Percentiles rank a stretch among this genome's conserved stretches.
Conservation (phyloP, 2,888 invertebrate species). For the Magallana nippona region DNA sequence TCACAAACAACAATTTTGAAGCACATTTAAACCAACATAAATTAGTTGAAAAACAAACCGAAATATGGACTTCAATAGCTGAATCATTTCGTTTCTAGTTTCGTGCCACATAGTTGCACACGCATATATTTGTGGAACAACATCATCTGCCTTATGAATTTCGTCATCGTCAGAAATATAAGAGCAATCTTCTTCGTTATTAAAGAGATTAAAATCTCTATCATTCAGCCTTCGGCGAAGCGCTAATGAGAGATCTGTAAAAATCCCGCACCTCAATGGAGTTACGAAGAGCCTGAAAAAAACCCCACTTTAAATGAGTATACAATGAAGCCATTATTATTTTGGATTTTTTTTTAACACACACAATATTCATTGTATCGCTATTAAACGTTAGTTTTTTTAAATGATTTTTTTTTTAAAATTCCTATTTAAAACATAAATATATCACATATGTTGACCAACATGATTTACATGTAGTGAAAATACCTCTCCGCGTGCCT, state of each 20-base stretch:
- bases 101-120: constrained; percentile 80
- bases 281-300: constrained; percentile 87
- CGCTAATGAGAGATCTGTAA: constrained; percentile 97
- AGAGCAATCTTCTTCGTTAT: constrained; percentile 52
- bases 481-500: too few species aligned
- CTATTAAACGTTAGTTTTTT: too few species aligned
- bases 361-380: too few species aligned
- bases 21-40: not conserved
- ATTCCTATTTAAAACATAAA: too few species aligned
- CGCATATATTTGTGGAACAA: constrained; percentile 76
- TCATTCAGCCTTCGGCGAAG: constrained; percentile 94
- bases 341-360: too few species aligned
- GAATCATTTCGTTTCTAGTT: constrained; percentile 77
- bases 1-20: not conserved
- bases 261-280: constrained; percentile 94
- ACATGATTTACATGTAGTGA: too few species aligned
- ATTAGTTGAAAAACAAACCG: constrained; percentile 60
- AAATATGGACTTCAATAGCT: constrained; percentile 77
- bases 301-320: not conserved
- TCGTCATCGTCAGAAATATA: constrained; percentile 54
- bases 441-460: too few species aligned
- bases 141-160: constrained; percentile 60
- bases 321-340: not conserved
- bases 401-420: too few species aligned
- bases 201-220: constrained; percentile 81